phyloP scores from a whole-genome alignment of 1,140 invertebrate genomes.

The Atta cephalotes region DNA sequence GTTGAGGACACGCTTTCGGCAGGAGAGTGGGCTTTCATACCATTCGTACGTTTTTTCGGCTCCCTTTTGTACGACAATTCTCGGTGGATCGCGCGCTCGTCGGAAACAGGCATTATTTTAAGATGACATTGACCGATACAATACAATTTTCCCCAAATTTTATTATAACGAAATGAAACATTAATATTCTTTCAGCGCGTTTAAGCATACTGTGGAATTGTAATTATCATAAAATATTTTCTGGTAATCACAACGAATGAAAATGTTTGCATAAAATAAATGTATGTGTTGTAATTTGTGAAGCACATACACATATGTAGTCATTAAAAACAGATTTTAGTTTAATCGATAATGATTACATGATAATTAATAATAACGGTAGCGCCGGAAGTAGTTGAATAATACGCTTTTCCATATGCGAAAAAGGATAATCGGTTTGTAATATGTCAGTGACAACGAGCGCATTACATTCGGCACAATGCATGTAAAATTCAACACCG shows the following conservation, averaged over 20 bases:
- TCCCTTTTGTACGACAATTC: constrained; percentile 33
- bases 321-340: constrained; percentile 34
- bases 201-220: background rate
- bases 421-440: constrained; percentile 39
- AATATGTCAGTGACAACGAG: constrained; percentile 43
- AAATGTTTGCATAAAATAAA: background rate
- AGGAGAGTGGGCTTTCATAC: constrained; percentile 59
- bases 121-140: constrained; percentile 37
- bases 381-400: constrained; percentile 17
- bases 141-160: constrained; percentile 43
- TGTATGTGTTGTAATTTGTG: background rate
- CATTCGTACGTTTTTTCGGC: constrained; percentile 38
- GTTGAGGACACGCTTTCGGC: constrained; percentile 67
- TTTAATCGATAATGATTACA: constrained; percentile 26
- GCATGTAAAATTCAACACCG: constrained; percentile 37
- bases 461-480: background rate
- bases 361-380: constrained; percentile 32
- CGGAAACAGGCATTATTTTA: constrained; percentile 34
- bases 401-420: constrained; percentile 34
- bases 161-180: background rate
- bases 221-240: background rate
- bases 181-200: background rate
- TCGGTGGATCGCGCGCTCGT: constrained; percentile 3
- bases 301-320: background rate
- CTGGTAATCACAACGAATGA: background rate